Evolutionary conservation across 2,113 vertebrate species (phyloP).

Genomic region (Genyomyrus donnyi): DNA sequence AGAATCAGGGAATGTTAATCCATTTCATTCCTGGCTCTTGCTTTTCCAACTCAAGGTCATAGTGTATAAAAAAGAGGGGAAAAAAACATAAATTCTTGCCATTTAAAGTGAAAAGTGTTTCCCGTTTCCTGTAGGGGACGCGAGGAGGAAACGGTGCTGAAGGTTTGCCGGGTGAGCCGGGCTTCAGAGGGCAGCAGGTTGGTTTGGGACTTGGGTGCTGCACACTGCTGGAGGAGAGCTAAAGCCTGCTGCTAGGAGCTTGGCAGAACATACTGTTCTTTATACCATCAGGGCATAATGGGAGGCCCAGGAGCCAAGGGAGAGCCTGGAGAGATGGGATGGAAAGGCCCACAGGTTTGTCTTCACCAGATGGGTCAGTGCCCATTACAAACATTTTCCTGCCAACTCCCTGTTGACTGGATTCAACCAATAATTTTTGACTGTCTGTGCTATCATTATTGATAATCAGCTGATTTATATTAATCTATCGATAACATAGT

Average conservation of each 20-base stretch:
- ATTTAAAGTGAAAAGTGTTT: neutral
- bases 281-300: neutral
- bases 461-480: neutral
- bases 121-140: constrained; percentile 23
- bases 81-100: neutral
- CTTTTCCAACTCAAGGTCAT: neutral
- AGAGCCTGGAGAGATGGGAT: neutral
- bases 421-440: neutral
- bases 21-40: neutral
- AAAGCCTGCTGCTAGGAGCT: neutral
- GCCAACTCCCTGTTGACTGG: neutral
- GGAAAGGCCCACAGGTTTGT: neutral
- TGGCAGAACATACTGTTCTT: neutral
- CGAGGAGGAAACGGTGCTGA: constrained; percentile 17
- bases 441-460: neutral
- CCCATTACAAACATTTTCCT: neutral
- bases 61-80: neutral
- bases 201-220: neutral
- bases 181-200: constrained; percentile 15
- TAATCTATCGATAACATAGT: neutral
- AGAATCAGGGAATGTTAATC: neutral
- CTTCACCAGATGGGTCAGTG: neutral
- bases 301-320: neutral
- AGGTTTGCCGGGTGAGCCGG: constrained; percentile 13
- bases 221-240: neutral